These are phyloP conservation scores for Paraescarpia echinospica DNA, from an alignment of 1,140 invertebrate genomes.

Conservation along the genomic window DNA sequence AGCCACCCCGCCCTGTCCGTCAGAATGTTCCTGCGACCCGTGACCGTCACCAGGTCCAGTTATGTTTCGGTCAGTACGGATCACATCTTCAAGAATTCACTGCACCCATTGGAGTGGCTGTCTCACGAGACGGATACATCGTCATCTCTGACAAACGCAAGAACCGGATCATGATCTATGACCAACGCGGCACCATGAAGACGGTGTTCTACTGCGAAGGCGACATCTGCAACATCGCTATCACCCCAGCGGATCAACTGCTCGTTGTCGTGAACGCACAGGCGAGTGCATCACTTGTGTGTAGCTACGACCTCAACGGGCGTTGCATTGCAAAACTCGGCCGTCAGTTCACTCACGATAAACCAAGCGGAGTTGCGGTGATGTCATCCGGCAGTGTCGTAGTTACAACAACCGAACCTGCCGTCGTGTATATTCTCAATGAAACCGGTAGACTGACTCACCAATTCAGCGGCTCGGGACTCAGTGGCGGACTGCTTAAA, in stretches of 20 bases:
- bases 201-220: conserved; percentile 42
- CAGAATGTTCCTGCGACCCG: not conserved
- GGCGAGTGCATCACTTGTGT: conserved; percentile 38
- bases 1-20: not conserved
- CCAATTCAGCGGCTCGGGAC: conserved; percentile 19
- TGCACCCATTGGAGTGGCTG: conserved; percentile 47
- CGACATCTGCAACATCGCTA: conserved; percentile 41
- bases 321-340: conserved; percentile 39
- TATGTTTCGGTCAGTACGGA: conserved; percentile 48
- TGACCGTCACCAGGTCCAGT: conserved; percentile 2
- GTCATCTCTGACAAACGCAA: conserved; percentile 45
- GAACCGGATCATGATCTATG: conserved; percentile 46
- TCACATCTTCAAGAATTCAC: conserved; percentile 40
- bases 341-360: conserved; percentile 45
- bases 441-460: not conserved
- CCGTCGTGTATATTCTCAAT: conserved; percentile 4
- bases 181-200: conserved; percentile 38
- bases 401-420: conserved; percentile 38
- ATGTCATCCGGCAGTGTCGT: conserved; percentile 38
- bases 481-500: not conserved
- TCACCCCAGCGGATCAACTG: conserved; percentile 43
- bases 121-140: conserved; percentile 41
- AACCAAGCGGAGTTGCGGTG: conserved; percentile 45
- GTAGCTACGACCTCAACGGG: conserved; percentile 43
- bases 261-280: conserved; percentile 44